These are phyloP conservation scores for Sylvilagus bachmani DNA, from an alignment of 2,113 vertebrate genomes.

Conservation along the genomic window DNA sequence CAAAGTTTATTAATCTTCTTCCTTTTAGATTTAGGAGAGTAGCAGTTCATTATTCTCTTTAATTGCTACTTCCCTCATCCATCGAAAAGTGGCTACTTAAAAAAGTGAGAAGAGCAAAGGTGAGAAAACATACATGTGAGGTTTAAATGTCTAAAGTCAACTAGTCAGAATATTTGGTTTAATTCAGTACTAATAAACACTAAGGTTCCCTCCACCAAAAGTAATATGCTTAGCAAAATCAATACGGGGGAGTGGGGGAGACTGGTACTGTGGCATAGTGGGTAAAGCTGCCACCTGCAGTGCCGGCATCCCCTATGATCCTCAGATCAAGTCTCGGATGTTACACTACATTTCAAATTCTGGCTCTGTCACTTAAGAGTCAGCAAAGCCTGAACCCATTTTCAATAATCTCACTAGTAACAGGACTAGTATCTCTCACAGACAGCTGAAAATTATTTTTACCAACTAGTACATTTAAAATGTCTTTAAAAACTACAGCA, in stretches of 20 bases:
- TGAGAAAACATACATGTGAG: not conserved
- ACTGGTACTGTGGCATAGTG: too few relatives aligned
- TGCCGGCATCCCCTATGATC: too few relatives aligned
- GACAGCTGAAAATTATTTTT: slow-evolving; percentile 26
- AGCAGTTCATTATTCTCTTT: slow-evolving; percentile 1
- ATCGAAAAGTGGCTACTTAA: slow-evolving; percentile 30
- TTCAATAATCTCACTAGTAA: not conserved
- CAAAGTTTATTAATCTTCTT: not conserved
- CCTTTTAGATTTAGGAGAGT: not conserved
- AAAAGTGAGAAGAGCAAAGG: not conserved
- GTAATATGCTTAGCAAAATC: not conserved
- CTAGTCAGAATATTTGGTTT: not conserved
- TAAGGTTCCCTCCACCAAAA: not conserved
- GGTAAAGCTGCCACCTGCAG: too few relatives aligned
- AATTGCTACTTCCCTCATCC: not conserved
- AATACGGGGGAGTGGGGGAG: not conserved
- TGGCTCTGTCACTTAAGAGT: not conserved
- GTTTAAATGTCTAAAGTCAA: not conserved
- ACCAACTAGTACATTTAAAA: slow-evolving; percentile 6
- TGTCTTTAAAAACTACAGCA: slow-evolving; percentile 10
- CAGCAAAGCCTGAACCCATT: not conserved
- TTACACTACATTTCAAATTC: not conserved
- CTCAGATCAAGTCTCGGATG: too few relatives aligned
- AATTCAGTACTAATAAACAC: not conserved
- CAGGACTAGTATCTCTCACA: not conserved